Evolutionary conservation across 2,797 vertebrate species (phyloP), one percentile per base, ranked within the genome.

Genomic region (Malurus splendens): DNA sequence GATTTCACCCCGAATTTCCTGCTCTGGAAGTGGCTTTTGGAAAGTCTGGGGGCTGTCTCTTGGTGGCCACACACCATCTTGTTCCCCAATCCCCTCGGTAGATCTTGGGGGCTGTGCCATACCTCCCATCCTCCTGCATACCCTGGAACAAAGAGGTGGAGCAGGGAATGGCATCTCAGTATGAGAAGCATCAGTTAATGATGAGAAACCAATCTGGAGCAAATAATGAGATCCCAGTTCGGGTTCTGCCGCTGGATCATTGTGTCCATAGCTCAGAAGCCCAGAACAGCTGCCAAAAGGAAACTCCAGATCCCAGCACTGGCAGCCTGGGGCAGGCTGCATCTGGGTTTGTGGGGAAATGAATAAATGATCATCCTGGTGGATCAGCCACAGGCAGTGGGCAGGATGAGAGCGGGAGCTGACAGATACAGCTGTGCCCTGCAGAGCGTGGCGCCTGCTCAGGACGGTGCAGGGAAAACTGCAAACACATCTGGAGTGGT

Each of bases 351-450:
- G 66, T 48, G 84, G 66, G 79, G 48, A 62, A 16, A 82, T 90
- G 72, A 92, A 79, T 79, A 73, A 86, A 44, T 67, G 61, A 91
- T 72, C 10, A 57, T 76, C 18, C 83, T 42, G 72, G 47, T 80
- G 86, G 55, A 47, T 56, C 30, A 82, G 84, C 51, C 61, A 25
- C 17, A 48, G 88, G 88, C 68, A 48, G 33, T 38, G 18, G 6
- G 24, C 6, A 2, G 47, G 81, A 14, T 54, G 68, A 50, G 91
- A 38, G n/a, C 7, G 33, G 84, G 57, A 85, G 50, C 44, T 64
- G 80, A 17, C 75, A 19, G 71, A 62, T 89, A 72, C 87, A 89
- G 85, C 94, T 73, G 83, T 39, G 82, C 52, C 4, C 62, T 52
- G 87, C 4, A 0, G 78, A 67, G 89, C 3, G 9, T 27, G 7